A percentile compares a stretch with the other conserved stretches of the same genome.
These are phyloP conservation scores for Arctopsyche grandis DNA, from an alignment of 1,140 invertebrate genomes.

Conservation along the genomic window DNA sequence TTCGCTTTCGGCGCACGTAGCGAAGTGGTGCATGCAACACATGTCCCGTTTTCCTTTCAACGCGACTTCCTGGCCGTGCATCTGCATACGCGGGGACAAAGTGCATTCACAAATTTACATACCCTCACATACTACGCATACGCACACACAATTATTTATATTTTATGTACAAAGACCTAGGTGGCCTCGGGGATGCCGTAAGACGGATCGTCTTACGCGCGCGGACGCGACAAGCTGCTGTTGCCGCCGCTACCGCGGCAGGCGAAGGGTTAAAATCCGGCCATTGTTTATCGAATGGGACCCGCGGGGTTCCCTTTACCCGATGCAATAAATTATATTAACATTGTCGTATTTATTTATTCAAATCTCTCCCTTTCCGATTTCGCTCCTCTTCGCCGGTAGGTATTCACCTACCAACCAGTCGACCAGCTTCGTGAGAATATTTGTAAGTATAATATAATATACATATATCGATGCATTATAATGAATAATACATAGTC, in stretches of 20 bases:
- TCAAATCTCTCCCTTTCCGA: conserved; percentile 7
- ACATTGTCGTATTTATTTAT: conserved; percentile 14
- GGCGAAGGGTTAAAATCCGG: not conserved
- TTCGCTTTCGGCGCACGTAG: conserved; percentile 40
- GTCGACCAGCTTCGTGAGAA: too few species aligned
- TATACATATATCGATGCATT: too few species aligned
- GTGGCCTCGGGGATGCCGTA: not conserved
- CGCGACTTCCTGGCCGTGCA: conserved; percentile 47
- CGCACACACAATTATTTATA: not conserved
- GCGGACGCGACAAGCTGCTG: conserved; percentile 3
- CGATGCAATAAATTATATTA: conserved; percentile 4
- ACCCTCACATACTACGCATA: too few species aligned
- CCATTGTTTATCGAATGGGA: too few species aligned
- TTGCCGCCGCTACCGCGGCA: not conserved
- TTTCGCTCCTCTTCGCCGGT: not conserved
- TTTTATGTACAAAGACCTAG: not conserved
- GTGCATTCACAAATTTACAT: conserved; percentile 33
- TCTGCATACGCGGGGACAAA: conserved; percentile 19
- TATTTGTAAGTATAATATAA: too few species aligned
- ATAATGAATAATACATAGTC: too few species aligned
- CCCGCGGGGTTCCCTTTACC: not conserved
- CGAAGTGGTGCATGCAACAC: conserved; percentile 34
- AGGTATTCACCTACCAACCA: too few species aligned
- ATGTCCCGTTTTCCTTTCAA: conserved; percentile 52
- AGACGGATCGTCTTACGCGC: conserved; percentile 28